Conservation (phyloP, 2,113 vertebrate genomes). For the Seriola rivoliana region DNA sequence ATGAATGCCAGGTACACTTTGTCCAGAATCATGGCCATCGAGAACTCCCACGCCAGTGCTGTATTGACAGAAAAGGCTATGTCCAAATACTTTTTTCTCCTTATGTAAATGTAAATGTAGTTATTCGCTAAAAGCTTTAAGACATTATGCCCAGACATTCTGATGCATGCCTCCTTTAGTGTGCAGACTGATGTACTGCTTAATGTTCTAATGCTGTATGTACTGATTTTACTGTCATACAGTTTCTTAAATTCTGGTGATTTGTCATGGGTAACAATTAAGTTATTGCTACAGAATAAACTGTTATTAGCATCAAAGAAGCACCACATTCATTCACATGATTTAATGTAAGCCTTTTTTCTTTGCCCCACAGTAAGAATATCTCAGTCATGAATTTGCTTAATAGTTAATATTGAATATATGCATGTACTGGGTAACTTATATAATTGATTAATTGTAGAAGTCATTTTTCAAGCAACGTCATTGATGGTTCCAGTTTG, state of each 20-base stretch:
- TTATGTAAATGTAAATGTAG: not conserved
- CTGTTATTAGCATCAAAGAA: not conserved
- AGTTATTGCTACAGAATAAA: not conserved
- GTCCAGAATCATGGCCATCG: conserved; percentile 7
- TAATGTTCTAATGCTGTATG: not conserved
- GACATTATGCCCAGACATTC: not conserved
- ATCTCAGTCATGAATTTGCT: not conserved
- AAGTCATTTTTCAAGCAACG: too few species aligned
- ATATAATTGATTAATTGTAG: too few species aligned
- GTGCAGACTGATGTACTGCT: not conserved
- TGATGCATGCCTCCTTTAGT: not conserved
- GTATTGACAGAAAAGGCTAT: not conserved
- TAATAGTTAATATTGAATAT: not conserved
- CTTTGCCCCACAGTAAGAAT: not conserved
- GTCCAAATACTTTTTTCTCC: not conserved
- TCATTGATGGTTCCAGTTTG: too few species aligned
- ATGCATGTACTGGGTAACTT: not conserved
- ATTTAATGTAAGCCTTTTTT: not conserved
- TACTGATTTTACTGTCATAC: too few species aligned
- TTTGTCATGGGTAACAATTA: not conserved
- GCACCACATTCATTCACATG: not conserved
- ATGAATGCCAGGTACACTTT: conserved; percentile 94
- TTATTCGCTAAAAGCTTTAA: not conserved
- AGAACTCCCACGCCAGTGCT: not conserved
- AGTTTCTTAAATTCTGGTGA: not conserved